Base-by-base conservation (phyloP, 2,797 vertebrate species). In the Holocentrus rufus region DNA sequence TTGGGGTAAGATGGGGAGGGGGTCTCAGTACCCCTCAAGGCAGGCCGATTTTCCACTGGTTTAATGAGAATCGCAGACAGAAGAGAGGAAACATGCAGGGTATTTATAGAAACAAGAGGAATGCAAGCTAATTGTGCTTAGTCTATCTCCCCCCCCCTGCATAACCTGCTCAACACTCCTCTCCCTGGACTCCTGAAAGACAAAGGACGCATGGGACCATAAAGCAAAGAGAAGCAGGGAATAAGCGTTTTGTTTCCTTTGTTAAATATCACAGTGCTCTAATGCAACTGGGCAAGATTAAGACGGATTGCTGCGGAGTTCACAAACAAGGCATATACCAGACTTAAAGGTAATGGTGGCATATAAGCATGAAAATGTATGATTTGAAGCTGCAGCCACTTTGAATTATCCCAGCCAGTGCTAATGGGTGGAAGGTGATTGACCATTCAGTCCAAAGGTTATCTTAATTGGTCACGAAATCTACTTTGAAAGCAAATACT, bases 61-160 rank as follows among this genome's bases (percentile, higher is more conserved):
- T 90, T 96, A 96, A 97, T 95, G 95, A 96, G 95, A 95, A 95
- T 95, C 93, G 91, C 96, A 97, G 96, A 95, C 94, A 91, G 55
- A 18, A 78, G 92, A 93, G 93, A 95, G 95, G 96, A 97, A 96
- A 94, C 91, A 72, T 85, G 77, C 88, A 82, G 92, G 91, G 95
- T 97, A 98, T 97, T 97, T 97, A 96, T 96, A 96, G 95, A 94
- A 92, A 91, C 73, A 81, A 90, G 85, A 95, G 94, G 95, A 96
- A 96, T 95, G 95, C 93, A 91, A 91, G 82, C 66, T 96, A 96
- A 97, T 96, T 96, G 92, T 96, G 95, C 96, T 96, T 95, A 95
- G 95, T 95, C 95, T 95, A 92, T 95, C 92, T 88, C 92, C 92
- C 25, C 92, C 25, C 82, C 93, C 53, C 92, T 85, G 82, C 77